Evolutionary conservation across 2,797 vertebrate species (phyloP).

Genomic region (Schizothorax lantsangensis): DNA sequence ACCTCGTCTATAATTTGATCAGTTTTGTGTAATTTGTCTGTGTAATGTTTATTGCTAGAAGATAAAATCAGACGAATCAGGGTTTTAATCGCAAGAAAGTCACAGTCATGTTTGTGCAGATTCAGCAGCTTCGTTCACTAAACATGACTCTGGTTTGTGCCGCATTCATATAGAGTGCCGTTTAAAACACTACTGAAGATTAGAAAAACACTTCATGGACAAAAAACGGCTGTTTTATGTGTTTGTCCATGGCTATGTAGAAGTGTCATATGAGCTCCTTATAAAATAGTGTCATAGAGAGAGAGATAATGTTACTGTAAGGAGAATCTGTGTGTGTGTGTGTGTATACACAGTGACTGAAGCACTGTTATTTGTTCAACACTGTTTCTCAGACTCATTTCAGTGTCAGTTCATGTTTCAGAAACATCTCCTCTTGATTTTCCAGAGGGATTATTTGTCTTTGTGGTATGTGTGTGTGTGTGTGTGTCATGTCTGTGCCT

Average conservation of each 20-base stretch:
- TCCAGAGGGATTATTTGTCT: not conserved
- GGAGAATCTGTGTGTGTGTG: too few relatives aligned
- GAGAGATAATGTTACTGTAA: not conserved
- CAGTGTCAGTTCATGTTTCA: not conserved
- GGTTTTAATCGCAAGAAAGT: not conserved
- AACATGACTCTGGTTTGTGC: not conserved
- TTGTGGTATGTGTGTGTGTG: not conserved
- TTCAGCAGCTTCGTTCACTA: not conserved
- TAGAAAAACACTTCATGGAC: too few relatives aligned
- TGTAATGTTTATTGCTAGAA: not conserved
- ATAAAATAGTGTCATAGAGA: too few relatives aligned
- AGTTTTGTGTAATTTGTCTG: not conserved
- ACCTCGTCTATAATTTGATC: not conserved
- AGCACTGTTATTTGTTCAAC: slow-evolving; percentile 19
- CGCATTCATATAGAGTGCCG: not conserved
- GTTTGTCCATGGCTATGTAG: too few relatives aligned
- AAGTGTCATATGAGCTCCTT: too few relatives aligned
- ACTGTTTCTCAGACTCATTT: not conserved
- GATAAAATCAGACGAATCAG: not conserved
- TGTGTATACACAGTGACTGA: too few relatives aligned
- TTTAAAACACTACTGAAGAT: not conserved
- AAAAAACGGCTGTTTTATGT: too few relatives aligned
- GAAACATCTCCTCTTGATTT: too few relatives aligned
- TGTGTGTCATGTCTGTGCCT: slow-evolving; percentile 55
- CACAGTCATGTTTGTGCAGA: not conserved